Percentiles rank a stretch among this genome's conserved stretches.
These are phyloP conservation scores for Emydocephalus ijimae DNA, from an alignment of 2,113 vertebrate species.

Conservation along the genomic window DNA sequence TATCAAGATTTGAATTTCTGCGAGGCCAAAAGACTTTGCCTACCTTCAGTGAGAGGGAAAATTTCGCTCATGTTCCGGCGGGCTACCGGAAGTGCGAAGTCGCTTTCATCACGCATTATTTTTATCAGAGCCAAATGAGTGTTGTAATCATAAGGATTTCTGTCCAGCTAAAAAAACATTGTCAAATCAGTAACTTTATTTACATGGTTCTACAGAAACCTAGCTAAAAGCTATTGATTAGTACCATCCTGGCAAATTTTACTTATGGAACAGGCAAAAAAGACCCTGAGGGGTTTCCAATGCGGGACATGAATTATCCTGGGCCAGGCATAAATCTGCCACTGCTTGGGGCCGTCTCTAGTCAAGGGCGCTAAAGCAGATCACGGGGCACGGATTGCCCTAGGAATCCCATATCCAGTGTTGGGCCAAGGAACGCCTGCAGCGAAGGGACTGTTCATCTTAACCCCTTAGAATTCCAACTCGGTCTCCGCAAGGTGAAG, in stretches of 20 bases:
- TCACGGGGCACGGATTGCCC: neutral
- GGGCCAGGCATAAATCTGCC: neutral
- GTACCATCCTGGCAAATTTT: neutral
- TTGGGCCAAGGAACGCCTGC: neutral
- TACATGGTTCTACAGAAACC: neutral
- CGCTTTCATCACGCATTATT: slow-evolving; percentile 88
- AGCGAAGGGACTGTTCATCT: neutral
- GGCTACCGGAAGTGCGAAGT: slow-evolving; percentile 79
- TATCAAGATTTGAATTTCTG: rapidly evolving
- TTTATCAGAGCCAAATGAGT: slow-evolving; percentile 95
- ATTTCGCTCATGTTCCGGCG: slow-evolving; percentile 96
- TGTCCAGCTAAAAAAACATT: slow-evolving; percentile 76
- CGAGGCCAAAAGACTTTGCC: rapidly evolving
- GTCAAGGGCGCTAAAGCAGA: neutral
- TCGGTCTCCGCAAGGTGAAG: neutral
- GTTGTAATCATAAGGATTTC: slow-evolving; percentile 95
- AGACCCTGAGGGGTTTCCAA: neutral
- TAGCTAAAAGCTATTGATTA: neutral
- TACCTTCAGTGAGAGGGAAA: slow-evolving; percentile 96
- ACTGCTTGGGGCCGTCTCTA: neutral
- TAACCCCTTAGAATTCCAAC: neutral
- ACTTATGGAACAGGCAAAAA: no score
- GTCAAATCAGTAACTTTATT: no score
- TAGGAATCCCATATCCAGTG: neutral
- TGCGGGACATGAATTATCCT: neutral